phyloP scores from a whole-genome alignment of 2,797 vertebrate species.

The Gadopsis bispinosus region DNA sequence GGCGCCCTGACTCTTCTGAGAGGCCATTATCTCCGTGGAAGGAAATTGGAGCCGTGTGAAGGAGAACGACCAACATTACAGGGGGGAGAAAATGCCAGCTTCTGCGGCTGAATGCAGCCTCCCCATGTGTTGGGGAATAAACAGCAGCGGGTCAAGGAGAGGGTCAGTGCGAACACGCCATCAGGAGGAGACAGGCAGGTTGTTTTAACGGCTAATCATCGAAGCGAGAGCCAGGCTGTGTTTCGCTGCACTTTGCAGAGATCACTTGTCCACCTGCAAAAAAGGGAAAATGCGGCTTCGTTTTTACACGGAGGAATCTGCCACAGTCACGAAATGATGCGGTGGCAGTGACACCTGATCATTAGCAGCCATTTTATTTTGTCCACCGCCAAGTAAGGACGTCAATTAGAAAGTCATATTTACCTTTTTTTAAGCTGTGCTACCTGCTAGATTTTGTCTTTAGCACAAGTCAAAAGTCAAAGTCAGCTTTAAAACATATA shows the following conservation, averaged over 20 bases:
- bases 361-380: not conserved
- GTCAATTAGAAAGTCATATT: not conserved
- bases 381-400: not conserved
- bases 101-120: not conserved
- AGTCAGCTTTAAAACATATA: too few species aligned
- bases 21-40: slow-evolving; percentile 43
- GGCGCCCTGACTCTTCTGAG: slow-evolving; percentile 24
- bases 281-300: not conserved
- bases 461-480: too few species aligned
- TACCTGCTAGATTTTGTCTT: not conserved
- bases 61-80: slow-evolving; percentile 4
- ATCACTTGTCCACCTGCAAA: not conserved
- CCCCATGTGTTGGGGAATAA: slow-evolving; percentile 13
- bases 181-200: slow-evolving; percentile 31
- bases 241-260: not conserved
- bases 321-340: too few species aligned
- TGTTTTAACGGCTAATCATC: slow-evolving; percentile 27
- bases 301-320: not conserved
- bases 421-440: too few species aligned
- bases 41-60: slow-evolving; percentile 19
- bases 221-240: not conserved
- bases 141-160: slow-evolving; percentile 43
- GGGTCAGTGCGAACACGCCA: slow-evolving; percentile 35
- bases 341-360: not conserved
- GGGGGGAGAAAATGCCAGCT: not conserved